A percentile compares a stretch with the other conserved stretches of the same genome.
Conservation (phyloP, 2,888 invertebrate genomes). For the Epiblema foenella region DNA sequence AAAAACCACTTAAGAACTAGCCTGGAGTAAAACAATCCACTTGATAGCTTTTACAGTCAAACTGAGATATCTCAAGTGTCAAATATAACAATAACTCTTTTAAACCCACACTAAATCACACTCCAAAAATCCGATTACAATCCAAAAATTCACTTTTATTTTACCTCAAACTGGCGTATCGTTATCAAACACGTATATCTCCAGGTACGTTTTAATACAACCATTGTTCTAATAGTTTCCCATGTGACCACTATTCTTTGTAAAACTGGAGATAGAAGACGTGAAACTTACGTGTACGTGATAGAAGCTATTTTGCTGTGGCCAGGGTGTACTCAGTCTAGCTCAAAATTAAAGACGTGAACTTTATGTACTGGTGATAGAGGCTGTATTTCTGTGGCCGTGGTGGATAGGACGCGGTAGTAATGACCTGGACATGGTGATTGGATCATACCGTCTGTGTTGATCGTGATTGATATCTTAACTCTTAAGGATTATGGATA, state of each 20-base stretch:
- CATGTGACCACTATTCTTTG: constrained; percentile 57
- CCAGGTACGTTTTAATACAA: constrained; percentile 42
- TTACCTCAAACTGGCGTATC: constrained; percentile 24
- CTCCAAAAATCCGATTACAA: constrained; percentile 26
- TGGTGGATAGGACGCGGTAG: constrained; percentile 52
- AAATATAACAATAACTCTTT: constrained; percentile 9
- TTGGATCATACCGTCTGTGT: constrained; percentile 46
- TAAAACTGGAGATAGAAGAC: neutral
- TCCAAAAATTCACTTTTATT: constrained; percentile 35
- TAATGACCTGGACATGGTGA: constrained; percentile 61
- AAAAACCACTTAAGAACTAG: neutral
- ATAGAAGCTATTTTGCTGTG: constrained; percentile 7
- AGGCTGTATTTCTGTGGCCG: neutral
- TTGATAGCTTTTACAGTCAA: neutral
- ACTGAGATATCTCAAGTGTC: neutral
- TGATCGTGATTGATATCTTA: constrained; percentile 47
- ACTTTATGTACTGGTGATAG: neutral
- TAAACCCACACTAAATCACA: constrained; percentile 18
- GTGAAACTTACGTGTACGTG: neutral
- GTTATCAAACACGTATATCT: constrained; percentile 38
- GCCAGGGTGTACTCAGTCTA: neutral
- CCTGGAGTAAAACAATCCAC: neutral
- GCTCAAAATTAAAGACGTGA: neutral
- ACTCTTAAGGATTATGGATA: constrained; percentile 34
- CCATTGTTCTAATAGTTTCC: constrained; percentile 69